Base-by-base conservation (phyloP, 2,888 invertebrate species). In the Limnephilus auricula region DNA sequence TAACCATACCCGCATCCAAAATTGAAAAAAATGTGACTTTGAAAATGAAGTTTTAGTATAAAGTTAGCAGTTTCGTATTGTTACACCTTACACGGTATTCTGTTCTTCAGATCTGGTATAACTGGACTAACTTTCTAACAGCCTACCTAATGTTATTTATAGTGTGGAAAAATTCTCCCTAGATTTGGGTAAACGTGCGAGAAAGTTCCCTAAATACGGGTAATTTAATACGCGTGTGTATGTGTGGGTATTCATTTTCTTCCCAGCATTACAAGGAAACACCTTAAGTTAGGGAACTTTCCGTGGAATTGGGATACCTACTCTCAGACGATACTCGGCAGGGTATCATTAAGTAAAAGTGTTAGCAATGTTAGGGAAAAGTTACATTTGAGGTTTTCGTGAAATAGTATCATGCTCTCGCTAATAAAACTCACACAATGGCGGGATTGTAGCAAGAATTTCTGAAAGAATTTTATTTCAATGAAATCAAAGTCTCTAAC, bases 121-220 rank as follows among this genome's bases (percentile, higher is more conserved):
- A 65, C 65, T 25, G 25, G 9, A 25, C 65, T 65, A 80, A 80
- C 80, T 80, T 80, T 80, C 31, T 32, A 65, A 65, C 65, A n/a
- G 65, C 65, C 25, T 65, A 31, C 32, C 31, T 80, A 80, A 80
- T 80, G 80, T 80, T 80, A 80, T 80, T 80, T 80, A 80, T 80
- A 32, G 31, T 80, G 80, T 32, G 80, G 80, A 80, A 80, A 80
- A 80, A 80, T 80, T 80, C 80, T 31, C 80, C 80, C 80, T 32
- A 80, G 32, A 65, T 65, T 65, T 65, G 25, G 80, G 32, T 80
- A 32, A 80, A 80, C 80, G 80, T 80, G 80, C 30, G 32, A 31
- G 80, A 32, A 80, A 80, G 32, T 80, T 31, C 5, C 80, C 80
- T 31, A 80, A 80, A 32, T 15, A 80, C 15, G 80, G 80, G 32